These are phyloP conservation scores for Nowickia ferox DNA, from an alignment of 2,888 invertebrate species.

Conservation along the genomic window DNA sequence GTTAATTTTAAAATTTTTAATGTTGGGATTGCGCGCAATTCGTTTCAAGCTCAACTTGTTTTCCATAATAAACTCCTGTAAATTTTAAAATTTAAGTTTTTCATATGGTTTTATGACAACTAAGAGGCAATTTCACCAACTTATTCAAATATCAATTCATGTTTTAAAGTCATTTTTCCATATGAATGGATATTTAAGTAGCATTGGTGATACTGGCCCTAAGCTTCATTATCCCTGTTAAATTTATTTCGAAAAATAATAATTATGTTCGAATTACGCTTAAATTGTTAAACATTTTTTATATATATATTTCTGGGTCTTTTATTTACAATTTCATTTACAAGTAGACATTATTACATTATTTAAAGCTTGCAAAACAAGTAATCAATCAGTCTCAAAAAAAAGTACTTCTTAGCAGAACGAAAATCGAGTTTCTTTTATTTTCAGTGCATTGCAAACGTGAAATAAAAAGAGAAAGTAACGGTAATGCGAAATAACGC, in stretches of 20 bases:
- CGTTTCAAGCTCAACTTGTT: neutral
- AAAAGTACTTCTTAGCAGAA: neutral
- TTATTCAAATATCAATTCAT: too few relatives aligned
- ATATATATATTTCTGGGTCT: neutral
- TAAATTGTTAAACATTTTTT: neutral
- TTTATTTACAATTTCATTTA: constrained; percentile 15
- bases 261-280: neutral
- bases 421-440: neutral
- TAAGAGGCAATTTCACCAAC: too few relatives aligned
- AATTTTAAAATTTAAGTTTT: neutral
- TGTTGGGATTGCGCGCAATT: neutral
- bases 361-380: neutral
- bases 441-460: neutral
- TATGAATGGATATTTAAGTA: too few relatives aligned
- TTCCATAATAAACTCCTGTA: neutral
- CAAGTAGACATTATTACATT: constrained; percentile 14
- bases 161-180: too few relatives aligned
- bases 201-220: too few relatives aligned
- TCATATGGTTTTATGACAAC: neutral
- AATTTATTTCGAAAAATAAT: too few relatives aligned
- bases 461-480: neutral
- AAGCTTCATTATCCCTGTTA: too few relatives aligned
- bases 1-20: neutral
- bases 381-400: neutral
- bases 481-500: too few relatives aligned